Conservation (phyloP, 2,888 invertebrate genomes). For the Troides oblongomaculatus region DNA sequence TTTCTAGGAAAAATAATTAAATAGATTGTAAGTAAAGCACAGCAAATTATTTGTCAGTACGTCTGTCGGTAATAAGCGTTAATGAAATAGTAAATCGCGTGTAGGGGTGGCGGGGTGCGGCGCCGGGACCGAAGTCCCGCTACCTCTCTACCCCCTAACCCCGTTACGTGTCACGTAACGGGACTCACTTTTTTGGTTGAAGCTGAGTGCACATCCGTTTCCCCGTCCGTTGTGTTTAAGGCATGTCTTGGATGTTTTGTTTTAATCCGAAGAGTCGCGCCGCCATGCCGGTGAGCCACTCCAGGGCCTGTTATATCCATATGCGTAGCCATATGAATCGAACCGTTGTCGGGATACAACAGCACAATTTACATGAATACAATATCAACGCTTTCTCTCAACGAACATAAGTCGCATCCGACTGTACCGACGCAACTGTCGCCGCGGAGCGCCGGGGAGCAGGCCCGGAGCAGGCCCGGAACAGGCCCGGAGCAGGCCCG, state of each 20-base stretch:
- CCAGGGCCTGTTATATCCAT: neutral
- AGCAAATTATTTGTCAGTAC: neutral
- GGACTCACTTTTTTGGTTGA: neutral
- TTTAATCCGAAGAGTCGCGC: neutral
- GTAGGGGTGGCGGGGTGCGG: too few species aligned
- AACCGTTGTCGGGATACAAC: neutral
- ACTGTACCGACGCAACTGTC: neutral
- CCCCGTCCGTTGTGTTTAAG: neutral
- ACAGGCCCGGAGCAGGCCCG: neutral
- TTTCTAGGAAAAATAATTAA: too few species aligned
- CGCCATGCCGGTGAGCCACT: neutral
- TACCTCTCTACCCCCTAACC: too few species aligned
- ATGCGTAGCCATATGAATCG: neutral
- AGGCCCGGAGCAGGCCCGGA: neutral
- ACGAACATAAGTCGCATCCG: neutral
- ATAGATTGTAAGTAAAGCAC: too few species aligned
- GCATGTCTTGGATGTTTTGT: conserved; percentile 1
- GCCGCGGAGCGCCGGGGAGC: neutral
- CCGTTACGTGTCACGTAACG: too few species aligned
- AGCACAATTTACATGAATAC: neutral
- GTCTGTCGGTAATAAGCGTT: neutral
- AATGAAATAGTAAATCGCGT: neutral
- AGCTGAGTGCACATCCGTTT: neutral
- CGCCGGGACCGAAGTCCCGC: too few species aligned
- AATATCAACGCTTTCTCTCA: neutral